Percentiles rank a stretch among this genome's conserved stretches.
phyloP scores from a whole-genome alignment of 2,797 vertebrate genomes.

The Trachurus trachurus region DNA sequence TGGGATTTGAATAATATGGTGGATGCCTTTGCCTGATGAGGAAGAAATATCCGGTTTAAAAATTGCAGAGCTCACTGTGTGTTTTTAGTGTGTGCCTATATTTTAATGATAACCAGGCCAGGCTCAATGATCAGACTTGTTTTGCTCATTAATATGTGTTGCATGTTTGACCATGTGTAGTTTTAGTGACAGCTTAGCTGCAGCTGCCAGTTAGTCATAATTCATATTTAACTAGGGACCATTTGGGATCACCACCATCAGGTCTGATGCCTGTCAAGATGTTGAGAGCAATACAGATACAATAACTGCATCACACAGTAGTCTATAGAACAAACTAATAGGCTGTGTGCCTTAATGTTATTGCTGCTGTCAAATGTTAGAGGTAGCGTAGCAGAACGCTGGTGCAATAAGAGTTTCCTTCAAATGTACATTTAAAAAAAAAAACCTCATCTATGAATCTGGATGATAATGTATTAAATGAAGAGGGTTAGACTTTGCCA shows the following conservation, averaged over 20 bases:
- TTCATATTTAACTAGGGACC: background rate
- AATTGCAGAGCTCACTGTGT: background rate
- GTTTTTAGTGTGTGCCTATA: background rate
- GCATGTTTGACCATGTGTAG: background rate
- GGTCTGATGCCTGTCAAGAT: too few species aligned
- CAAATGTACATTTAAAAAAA: background rate
- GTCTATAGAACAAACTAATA: background rate
- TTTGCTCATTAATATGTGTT: slow-evolving; percentile 5
- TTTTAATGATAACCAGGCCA: background rate
- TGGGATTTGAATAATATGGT: background rate
- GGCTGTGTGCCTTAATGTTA: background rate
- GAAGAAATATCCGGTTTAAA: background rate
- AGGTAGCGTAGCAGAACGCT: background rate
- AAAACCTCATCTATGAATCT: background rate
- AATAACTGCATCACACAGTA: too few species aligned
- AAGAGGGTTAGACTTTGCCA: background rate
- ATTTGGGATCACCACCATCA: too few species aligned
- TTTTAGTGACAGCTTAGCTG: slow-evolving; percentile 10
- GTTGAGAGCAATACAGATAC: too few species aligned
- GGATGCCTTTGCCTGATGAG: background rate
- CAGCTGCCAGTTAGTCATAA: background rate
- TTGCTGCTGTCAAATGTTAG: background rate
- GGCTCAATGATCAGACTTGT: background rate
- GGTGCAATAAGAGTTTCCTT: background rate
- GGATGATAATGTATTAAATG: background rate